A percentile compares a stretch with the other conserved stretches of the same genome.
Conservation (phyloP, 1,140 invertebrate genomes). For the Musca domestica region DNA sequence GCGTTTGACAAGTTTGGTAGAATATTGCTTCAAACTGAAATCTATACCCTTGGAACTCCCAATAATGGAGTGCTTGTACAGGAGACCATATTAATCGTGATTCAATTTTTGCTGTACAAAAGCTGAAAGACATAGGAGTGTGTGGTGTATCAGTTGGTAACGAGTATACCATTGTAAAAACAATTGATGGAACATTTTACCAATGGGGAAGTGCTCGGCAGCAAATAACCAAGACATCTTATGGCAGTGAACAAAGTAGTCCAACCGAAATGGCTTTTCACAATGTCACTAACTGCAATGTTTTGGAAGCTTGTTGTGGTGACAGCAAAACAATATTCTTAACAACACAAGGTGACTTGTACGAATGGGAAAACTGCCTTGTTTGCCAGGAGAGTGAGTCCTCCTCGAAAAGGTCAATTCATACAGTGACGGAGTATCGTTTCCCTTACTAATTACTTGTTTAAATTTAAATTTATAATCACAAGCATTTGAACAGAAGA, state of each 20-base stretch:
- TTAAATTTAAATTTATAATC: slow-evolving; percentile 41
- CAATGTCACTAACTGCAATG: slow-evolving; percentile 58
- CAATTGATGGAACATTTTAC: slow-evolving; percentile 78
- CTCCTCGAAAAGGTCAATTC: slow-evolving; percentile 35
- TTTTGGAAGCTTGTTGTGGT: slow-evolving; percentile 69
- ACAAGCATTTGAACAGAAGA: slow-evolving; percentile 40
- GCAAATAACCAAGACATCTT: slow-evolving; percentile 57
- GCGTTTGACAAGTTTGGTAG: slow-evolving; percentile 57
- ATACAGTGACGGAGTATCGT: slow-evolving; percentile 23
- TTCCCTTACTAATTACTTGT: slow-evolving; percentile 23
- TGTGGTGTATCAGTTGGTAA: slow-evolving; percentile 72
- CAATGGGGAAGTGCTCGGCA: slow-evolving; percentile 76
- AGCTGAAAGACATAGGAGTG: slow-evolving; percentile 69
- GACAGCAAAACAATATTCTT: slow-evolving; percentile 67
- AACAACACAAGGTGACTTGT: slow-evolving; percentile 40
- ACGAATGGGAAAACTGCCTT: slow-evolving; percentile 31
- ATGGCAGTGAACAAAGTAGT: slow-evolving; percentile 37
- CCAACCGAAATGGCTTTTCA: slow-evolving; percentile 41
- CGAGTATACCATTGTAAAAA: slow-evolving; percentile 73
- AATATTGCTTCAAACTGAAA: slow-evolving; percentile 69
- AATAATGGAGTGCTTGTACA: slow-evolving; percentile 74
- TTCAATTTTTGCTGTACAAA: slow-evolving; percentile 66
- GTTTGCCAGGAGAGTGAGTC: slow-evolving; percentile 33
- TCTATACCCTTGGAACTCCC: slow-evolving; percentile 81
- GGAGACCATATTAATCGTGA: slow-evolving; percentile 74